A percentile compares a stretch with the other conserved stretches of the same genome.
phyloP scores from a whole-genome alignment of 2,888 invertebrate species.

The Anoplius nigerrimus region DNA sequence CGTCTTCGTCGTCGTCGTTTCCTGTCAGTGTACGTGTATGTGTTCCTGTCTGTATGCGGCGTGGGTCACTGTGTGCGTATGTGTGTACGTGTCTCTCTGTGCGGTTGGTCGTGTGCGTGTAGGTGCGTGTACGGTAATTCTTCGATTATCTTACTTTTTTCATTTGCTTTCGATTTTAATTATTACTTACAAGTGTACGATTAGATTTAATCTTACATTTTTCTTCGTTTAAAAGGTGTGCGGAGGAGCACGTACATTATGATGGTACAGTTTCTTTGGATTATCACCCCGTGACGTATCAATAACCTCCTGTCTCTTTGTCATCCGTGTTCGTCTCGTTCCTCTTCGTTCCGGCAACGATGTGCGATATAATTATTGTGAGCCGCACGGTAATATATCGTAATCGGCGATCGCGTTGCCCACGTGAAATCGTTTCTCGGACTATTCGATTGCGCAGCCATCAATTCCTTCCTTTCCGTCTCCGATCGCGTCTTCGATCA shows the following conservation, averaged over 20 bases:
- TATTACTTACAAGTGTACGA: constrained; percentile 69
- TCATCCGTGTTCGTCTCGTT: constrained; percentile 7
- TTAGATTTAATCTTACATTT: constrained; percentile 64
- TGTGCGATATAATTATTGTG: constrained; percentile 15
- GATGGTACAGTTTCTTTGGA: constrained; percentile 72
- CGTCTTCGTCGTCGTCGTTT: not conserved
- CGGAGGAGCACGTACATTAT: constrained; percentile 65
- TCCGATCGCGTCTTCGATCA: not conserved
- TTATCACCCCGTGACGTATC: constrained; percentile 54
- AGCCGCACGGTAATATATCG: constrained; percentile 31
- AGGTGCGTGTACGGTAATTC: constrained; percentile 40
- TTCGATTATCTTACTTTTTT: constrained; percentile 48
- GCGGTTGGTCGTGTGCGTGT: constrained; percentile 32
- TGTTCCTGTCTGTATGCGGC: too few relatives aligned
- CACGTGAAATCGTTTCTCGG: constrained; percentile 3
- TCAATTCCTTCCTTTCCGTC: too few relatives aligned
- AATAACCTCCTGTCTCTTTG: constrained; percentile 10
- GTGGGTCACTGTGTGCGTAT: too few relatives aligned
- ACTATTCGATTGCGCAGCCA: too few relatives aligned
- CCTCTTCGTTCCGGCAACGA: constrained; percentile 10
- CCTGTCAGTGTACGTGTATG: constrained; percentile 6
- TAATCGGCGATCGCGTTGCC: not conserved
- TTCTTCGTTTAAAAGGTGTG: constrained; percentile 61
- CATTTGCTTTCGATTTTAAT: constrained; percentile 57
- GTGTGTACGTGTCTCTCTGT: constrained; percentile 35